Conservation (phyloP, 2,888 invertebrate species). For the Acholoe squamosa region DNA sequence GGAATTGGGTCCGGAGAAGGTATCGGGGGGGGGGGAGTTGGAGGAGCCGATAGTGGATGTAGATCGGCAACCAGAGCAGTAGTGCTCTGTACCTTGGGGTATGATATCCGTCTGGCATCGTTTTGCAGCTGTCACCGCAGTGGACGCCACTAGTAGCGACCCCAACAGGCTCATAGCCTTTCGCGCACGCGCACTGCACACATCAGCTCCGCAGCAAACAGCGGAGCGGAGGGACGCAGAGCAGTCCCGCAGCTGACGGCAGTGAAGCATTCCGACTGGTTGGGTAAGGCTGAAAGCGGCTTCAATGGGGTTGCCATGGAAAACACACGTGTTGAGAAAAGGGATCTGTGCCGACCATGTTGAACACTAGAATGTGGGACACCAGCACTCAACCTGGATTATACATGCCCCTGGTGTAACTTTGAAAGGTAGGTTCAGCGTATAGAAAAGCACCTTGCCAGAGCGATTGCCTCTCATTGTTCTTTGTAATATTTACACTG, state of each 20-base stretch:
- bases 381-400: neutral
- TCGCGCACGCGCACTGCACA: neutral
- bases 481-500: too few species aligned
- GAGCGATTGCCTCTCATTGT: too few species aligned
- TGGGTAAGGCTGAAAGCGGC: neutral
- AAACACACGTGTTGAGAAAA: slow-evolving; percentile 40
- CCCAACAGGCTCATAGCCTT: neutral
- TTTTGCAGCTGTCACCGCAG: neutral
- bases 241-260: slow-evolving; percentile 36
- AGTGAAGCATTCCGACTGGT: neutral
- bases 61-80: too few species aligned
- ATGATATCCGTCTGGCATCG: neutral
- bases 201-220: neutral
- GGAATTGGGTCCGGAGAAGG: too few species aligned
- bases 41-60: too few species aligned
- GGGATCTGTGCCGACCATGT: neutral
- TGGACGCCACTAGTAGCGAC: neutral
- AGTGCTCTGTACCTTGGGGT: too few species aligned
- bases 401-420: neutral
- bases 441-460: too few species aligned
- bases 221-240: neutral
- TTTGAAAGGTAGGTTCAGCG: too few species aligned
- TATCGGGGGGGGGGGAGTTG: too few species aligned
- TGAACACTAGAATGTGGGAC: neutral
- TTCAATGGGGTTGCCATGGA: neutral